Percentiles rank a stretch among this genome's conserved stretches.
Conservation (phyloP, 2,888 invertebrate species). For the Phania funesta region DNA sequence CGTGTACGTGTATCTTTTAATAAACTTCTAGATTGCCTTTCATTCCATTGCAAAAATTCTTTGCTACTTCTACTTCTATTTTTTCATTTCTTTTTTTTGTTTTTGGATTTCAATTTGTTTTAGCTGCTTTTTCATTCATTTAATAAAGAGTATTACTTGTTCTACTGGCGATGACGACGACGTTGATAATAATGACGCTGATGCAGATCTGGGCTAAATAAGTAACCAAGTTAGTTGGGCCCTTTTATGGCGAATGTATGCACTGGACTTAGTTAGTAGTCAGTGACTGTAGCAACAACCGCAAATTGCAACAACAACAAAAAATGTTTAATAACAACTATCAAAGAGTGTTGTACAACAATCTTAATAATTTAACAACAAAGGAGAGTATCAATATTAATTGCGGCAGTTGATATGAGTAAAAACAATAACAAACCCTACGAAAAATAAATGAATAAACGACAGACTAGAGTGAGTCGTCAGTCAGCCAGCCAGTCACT, state of each 20-base stretch:
- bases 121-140: slow-evolving; percentile 25
- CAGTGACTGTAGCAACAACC: slow-evolving; percentile 28
- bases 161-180: slow-evolving; percentile 12
- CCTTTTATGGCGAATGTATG: slow-evolving; percentile 20
- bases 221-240: slow-evolving; percentile 35
- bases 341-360: slow-evolving; percentile 45
- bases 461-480: neutral
- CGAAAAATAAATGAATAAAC: slow-evolving; percentile 11
- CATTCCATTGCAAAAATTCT: slow-evolving; percentile 31
- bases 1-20: slow-evolving; percentile 66
- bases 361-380: slow-evolving; percentile 64
- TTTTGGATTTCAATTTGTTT: slow-evolving; percentile 20
- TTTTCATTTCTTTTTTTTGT: neutral
- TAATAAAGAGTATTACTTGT: slow-evolving; percentile 29
- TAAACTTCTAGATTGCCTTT: slow-evolving; percentile 55
- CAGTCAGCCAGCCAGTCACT: neutral
- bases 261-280: slow-evolving; percentile 9
- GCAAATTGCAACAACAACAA: slow-evolving; percentile 3
- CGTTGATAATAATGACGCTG: slow-evolving; percentile 30
- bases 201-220: slow-evolving; percentile 51
- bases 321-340: slow-evolving; percentile 29
- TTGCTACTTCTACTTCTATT: slow-evolving; percentile 9
- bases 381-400: slow-evolving; percentile 55
- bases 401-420: slow-evolving; percentile 4
- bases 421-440: slow-evolving; percentile 49